Percentiles rank a stretch among this genome's conserved stretches.
These are phyloP conservation scores for Brotogeris chrysoptera DNA, from an alignment of 2,797 vertebrate genomes.

Conservation along the genomic window DNA sequence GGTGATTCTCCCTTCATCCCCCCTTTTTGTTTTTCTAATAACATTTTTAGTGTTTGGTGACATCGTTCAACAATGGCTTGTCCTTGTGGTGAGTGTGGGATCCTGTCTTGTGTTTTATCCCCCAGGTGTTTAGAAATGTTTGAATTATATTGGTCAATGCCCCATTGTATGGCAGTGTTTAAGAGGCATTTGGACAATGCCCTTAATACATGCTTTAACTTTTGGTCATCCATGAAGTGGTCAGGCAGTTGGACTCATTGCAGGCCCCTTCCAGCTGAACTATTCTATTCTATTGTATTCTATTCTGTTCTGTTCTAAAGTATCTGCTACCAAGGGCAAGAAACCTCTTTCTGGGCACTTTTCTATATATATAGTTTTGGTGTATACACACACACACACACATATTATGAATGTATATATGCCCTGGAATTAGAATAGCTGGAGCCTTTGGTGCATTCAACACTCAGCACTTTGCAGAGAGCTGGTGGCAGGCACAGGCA, in stretches of 20 bases:
- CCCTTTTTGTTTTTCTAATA: too few species aligned
- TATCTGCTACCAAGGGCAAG: neutral
- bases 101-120: too few species aligned
- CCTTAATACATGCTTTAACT: neutral
- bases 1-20: too few species aligned
- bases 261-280: neutral
- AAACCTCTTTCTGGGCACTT: neutral
- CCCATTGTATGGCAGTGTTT: neutral
- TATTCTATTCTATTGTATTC: neutral
- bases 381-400: neutral
- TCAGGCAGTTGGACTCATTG: neutral
- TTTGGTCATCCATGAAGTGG: neutral
- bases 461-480: neutral
- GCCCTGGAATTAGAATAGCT: neutral
- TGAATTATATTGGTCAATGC: neutral
- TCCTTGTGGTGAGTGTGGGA: too few species aligned
- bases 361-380: too few species aligned
- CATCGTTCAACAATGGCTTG: too few species aligned
- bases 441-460: neutral
- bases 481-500: accelerated
- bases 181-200: neutral
- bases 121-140: too few species aligned
- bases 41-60: too few species aligned
- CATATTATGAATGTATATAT: neutral
- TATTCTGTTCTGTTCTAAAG: neutral